Conservation (phyloP, 2,113 vertebrate genomes). For the Solea solea region DNA sequence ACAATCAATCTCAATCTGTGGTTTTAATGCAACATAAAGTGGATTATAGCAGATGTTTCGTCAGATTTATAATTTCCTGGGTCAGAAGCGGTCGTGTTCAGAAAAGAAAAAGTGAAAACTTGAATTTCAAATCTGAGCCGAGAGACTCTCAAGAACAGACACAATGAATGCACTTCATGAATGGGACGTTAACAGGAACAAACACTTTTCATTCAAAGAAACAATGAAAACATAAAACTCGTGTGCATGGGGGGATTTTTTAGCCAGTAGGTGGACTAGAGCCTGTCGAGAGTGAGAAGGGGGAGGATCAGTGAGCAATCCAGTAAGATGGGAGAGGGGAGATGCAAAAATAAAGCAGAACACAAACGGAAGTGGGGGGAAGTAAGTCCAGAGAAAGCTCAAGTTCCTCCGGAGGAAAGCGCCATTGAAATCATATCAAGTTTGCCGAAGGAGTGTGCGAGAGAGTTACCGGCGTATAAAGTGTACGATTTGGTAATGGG, state of each 20-base stretch:
- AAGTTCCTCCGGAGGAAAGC: conserved; percentile 53
- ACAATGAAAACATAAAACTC: conserved; percentile 50
- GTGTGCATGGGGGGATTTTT: conserved; percentile 55
- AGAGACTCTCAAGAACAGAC: background rate
- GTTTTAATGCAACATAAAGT: conserved; percentile 9
- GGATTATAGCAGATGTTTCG: background rate
- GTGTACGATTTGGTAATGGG: conserved; percentile 70
- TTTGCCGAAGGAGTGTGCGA: conserved; percentile 47
- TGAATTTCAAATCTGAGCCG: background rate
- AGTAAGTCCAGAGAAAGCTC: conserved; percentile 54
- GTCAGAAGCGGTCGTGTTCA: background rate
- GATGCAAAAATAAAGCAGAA: conserved; percentile 65
- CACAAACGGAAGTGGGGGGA: conserved; percentile 63
- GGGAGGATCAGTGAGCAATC: conserved; percentile 44
- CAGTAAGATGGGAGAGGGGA: conserved; percentile 56
- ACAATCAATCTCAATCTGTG: conserved; percentile 13
- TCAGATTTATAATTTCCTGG: conserved; percentile 5
- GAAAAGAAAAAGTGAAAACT: background rate
- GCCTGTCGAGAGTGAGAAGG: conserved; percentile 42
- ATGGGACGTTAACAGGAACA: conserved; percentile 33
- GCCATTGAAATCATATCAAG: conserved; percentile 68
- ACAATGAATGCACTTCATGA: background rate
- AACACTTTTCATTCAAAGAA: conserved; percentile 50
- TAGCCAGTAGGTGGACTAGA: conserved; percentile 71
- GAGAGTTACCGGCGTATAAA: conserved; percentile 60